A percentile compares a stretch with the other conserved stretches of the same genome.
Evolutionary conservation across 2,797 vertebrate species (phyloP).

Genomic region (Eulemur rubriventer): DNA sequence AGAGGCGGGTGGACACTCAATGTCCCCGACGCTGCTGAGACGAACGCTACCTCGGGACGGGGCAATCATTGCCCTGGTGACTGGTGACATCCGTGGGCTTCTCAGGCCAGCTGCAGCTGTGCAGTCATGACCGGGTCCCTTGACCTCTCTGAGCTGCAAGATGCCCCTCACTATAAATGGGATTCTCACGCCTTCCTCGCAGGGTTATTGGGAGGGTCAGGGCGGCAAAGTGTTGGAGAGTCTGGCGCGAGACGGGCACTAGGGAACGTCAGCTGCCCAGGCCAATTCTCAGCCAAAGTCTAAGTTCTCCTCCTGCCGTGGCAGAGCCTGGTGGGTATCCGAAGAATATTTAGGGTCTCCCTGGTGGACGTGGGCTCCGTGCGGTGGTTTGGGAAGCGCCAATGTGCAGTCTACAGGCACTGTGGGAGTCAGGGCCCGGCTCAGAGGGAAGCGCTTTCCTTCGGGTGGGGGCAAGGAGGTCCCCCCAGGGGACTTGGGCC

Average conservation of each 20-base stretch:
- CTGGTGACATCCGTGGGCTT: background rate
- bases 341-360: background rate
- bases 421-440: background rate
- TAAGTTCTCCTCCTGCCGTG: too few relatives aligned
- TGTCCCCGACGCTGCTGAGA: too few relatives aligned
- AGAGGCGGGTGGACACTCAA: background rate
- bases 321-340: background rate
- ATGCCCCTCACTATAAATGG: rapidly evolving
- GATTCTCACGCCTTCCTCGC: background rate
- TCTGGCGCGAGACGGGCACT: rapidly evolving
- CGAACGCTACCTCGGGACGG: rapidly evolving
- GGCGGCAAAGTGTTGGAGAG: rapidly evolving
- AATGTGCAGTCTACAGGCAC: background rate
- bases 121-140: rapidly evolving
- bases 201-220: background rate
- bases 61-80: background rate
- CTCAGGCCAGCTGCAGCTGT: background rate
- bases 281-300: background rate
- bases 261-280: rapidly evolving
- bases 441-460: background rate
- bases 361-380: background rate
- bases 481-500: too few relatives aligned
- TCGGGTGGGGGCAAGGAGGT: too few relatives aligned
- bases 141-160: background rate
- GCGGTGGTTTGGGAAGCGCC: background rate